Evolutionary conservation across 2,113 vertebrate genomes (phyloP), one percentile per base, ranked within the genome.

Genomic region (Amphilophus citrinellus): DNA sequence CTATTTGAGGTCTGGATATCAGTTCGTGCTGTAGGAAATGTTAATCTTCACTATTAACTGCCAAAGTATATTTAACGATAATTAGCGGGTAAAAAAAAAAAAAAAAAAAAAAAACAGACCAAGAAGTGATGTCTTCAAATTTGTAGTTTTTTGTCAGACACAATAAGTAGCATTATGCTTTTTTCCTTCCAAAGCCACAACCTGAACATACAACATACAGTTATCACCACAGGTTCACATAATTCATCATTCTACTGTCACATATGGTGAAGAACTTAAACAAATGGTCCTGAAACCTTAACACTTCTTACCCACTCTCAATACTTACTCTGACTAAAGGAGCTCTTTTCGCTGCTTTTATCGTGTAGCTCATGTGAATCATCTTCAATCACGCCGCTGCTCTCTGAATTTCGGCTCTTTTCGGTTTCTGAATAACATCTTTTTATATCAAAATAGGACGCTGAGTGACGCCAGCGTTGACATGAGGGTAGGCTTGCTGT

Each of bases 261-360:
- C 44, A 50, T 10, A 20, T 32, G 17, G 47, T 20, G 20, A 47
- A 11, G 24, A 10, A 20, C 32, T 27, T 30, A 32, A 73, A 10
- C 10, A 18, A 32, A 47, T 50, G 17, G 44, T 13, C 10, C 32
- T 32, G 44, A 53, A 30, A 71, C 24, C 56, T n/a, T 10, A 58
- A 57, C 56, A 57, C 9, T 24, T 53, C 44, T 20, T 20, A 20
- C 44, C 20, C 17, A 32, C 17, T 73, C 5, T 73, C 11, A 53
- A 9, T 53, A 82, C 92, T 95, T 82, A 94, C 93, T 88, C 58
- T 65, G 82, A 60, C 42, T 82, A 2, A 17, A 10, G 3, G 53
- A 30, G 10, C 27, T 30, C 24, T 7, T 47, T 11, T 32, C 4
- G 1, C 11, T 27, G 14, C 27, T 30, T 6, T n/a, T 77, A 7